A percentile compares a stretch with the other conserved stretches of the same genome.
Conservation (phyloP, 2,888 invertebrate genomes). For the Phlogophora meticulosa region DNA sequence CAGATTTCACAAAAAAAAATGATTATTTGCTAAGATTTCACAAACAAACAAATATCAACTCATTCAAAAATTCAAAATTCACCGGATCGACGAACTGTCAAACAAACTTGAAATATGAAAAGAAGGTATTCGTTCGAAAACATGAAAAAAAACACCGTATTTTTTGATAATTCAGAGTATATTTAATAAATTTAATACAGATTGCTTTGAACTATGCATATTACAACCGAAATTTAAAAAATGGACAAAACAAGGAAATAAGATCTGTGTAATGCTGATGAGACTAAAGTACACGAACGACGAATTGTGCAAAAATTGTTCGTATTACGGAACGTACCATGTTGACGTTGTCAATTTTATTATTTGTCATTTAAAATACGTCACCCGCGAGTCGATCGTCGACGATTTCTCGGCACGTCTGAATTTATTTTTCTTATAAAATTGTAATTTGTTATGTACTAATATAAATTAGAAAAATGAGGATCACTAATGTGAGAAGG, state of each 20-base stretch:
- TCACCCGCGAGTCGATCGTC: constrained; percentile 64
- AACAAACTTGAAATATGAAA: constrained; percentile 7
- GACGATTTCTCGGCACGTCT: constrained; percentile 60
- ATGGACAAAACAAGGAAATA: neutral
- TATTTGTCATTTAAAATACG: constrained; percentile 54
- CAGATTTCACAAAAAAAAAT: neutral
- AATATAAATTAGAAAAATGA: constrained; percentile 84
- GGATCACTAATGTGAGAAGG: constrained; percentile 91
- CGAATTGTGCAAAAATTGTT: constrained; percentile 4
- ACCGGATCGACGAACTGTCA: constrained; percentile 28
- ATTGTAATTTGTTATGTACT: constrained; percentile 70
- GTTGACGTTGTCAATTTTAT: constrained; percentile 75
- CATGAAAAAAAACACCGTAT: neutral
- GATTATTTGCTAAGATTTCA: neutral
- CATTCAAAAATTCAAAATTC: constrained; percentile 36
- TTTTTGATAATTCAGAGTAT: neutral
- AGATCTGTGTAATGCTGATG: too few species aligned
- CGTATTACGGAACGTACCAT: constrained; percentile 54
- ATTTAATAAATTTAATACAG: neutral
- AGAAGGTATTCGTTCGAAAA: constrained; percentile 18
- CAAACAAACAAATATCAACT: neutral
- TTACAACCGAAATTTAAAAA: neutral
- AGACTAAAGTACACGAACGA: constrained; percentile 12
- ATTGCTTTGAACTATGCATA: too few species aligned
- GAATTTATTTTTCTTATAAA: constrained; percentile 41